Evolutionary conservation across 2,113 vertebrate genomes (phyloP), one percentile per base, ranked within the genome.

Genomic region (Cyanoramphus novaezelandiae): DNA sequence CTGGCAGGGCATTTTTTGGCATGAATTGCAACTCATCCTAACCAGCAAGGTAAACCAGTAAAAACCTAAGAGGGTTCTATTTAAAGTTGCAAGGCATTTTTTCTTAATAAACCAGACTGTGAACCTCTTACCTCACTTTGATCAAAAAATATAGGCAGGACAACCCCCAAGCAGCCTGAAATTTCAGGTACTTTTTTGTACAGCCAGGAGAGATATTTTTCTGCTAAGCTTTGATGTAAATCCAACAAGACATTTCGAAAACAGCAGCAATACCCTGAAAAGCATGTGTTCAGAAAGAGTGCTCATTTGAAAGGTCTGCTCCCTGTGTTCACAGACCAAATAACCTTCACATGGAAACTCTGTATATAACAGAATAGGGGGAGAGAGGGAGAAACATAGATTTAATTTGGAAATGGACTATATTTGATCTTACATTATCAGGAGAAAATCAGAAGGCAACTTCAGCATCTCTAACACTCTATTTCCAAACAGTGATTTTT

Each of bases 1-100:
- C 44, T 95, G 86, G 86, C 91, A 93, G 69, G 62, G 82, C 41
- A 37, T 33, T 94, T 93, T 88, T 92, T 96, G 92, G 82, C 83
- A 82, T 25, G 57, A 93, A 59, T 71, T 81, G 20, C 44, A 81
- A 60, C 43, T 75, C 19, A 1, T 90, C 68, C 59, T 60, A 81
- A 92, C 44, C 44, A 62, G 50, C 60, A 85, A 82, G 59, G 55
- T 88, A 72, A 52, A 90, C 37, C 2, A 2, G 15, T 53, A 24
- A 67, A 86, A 91, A 77, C 75, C 2, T 6, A 28, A 74, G 31
- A 47, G 9, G 29, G 4, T 57, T 86, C 18, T 18, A 29, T 82
- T 82, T 69, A 86, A 69, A 93, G 35, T 15, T 72, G 37, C 29
- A 64, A 82, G 35, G 41, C 2, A 44, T 33, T 35, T 10, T 10